Percentiles rank a stretch among this genome's conserved stretches.
Conservation (phyloP, 2,888 invertebrate species). For the Pherbina coryleti region DNA sequence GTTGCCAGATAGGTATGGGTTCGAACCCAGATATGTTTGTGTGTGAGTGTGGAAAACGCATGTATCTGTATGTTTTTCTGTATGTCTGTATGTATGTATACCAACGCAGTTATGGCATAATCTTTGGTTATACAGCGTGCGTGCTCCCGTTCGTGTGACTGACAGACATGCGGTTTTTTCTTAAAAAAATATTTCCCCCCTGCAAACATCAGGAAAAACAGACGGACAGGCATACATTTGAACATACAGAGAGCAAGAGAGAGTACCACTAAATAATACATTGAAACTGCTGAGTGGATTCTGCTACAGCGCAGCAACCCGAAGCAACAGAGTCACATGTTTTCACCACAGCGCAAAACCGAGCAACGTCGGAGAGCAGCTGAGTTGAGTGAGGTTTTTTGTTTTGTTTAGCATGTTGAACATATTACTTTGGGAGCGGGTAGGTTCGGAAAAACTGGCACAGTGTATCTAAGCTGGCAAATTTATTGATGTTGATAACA, state of each 20-base stretch:
- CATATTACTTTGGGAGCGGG: neutral
- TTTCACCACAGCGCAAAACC: neutral
- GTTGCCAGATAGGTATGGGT: neutral
- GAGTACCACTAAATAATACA: neutral
- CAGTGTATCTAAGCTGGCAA: neutral
- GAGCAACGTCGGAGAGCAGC: no score
- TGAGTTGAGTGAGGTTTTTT: no score
- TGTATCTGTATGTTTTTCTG: neutral
- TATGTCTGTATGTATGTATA: slow-evolving; percentile 6
- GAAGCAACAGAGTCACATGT: neutral
- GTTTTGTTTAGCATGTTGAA: no score
- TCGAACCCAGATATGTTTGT: neutral
- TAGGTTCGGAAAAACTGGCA: neutral
- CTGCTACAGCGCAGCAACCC: neutral
- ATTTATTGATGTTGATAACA: slow-evolving; percentile 17
- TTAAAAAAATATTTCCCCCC: neutral
- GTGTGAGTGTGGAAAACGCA: neutral
- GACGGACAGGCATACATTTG: neutral
- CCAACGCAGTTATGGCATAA: slow-evolving; percentile 37
- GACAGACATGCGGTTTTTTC: slow-evolving; percentile 18
- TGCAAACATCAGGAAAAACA: neutral
- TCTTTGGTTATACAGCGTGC: slow-evolving; percentile 29
- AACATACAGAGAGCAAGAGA: neutral
- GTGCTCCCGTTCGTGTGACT: slow-evolving; percentile 16
- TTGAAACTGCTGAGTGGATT: neutral